These are phyloP conservation scores for Catostylus mosaicus DNA, from an alignment of 30 jellyfish, hydroid and myxozoan genomes.

Conservation along the genomic window DNA sequence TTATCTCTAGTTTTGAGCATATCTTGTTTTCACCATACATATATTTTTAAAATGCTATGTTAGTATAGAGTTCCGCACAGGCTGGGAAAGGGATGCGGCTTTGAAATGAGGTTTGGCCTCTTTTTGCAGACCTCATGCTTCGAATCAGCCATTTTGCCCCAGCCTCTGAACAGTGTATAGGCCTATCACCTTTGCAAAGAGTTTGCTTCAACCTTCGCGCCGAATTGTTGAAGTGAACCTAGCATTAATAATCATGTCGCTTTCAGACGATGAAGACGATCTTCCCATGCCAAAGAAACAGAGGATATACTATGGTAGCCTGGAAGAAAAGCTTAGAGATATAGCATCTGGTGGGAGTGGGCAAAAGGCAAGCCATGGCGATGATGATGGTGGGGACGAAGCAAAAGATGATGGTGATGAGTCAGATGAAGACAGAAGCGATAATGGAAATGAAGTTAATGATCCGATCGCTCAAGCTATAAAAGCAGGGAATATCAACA, in stretches of 20 bases:
- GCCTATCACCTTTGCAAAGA: too few species aligned
- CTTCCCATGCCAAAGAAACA: constrained; percentile 86
- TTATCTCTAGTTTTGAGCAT: too few species aligned
- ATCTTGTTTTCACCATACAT: too few species aligned
- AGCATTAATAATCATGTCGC: constrained; percentile 37
- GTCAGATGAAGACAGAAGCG: constrained; percentile 25
- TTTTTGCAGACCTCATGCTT: too few species aligned
- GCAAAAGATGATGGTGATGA: constrained; percentile 31
- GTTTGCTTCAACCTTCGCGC: too few species aligned
- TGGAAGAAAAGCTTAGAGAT: constrained; percentile 86
- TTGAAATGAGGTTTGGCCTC: too few species aligned
- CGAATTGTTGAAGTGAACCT: neutral
- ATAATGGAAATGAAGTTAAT: constrained; percentile 7
- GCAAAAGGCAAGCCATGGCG: neutral
- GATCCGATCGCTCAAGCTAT: constrained; percentile 71
- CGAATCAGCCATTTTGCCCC: too few species aligned
- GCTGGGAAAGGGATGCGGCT: too few species aligned
- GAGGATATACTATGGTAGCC: constrained; percentile 90
- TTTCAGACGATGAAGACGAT: constrained; percentile 87
- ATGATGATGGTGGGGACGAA: constrained; percentile 19
- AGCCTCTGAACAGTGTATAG: too few species aligned
- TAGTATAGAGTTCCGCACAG: too few species aligned
- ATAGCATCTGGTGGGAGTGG: constrained; percentile 24
- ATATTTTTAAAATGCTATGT: too few species aligned
- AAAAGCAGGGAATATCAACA: constrained; percentile 72